Base-by-base conservation (phyloP, 2,113 vertebrate genomes). In the Trinectes maculatus region DNA sequence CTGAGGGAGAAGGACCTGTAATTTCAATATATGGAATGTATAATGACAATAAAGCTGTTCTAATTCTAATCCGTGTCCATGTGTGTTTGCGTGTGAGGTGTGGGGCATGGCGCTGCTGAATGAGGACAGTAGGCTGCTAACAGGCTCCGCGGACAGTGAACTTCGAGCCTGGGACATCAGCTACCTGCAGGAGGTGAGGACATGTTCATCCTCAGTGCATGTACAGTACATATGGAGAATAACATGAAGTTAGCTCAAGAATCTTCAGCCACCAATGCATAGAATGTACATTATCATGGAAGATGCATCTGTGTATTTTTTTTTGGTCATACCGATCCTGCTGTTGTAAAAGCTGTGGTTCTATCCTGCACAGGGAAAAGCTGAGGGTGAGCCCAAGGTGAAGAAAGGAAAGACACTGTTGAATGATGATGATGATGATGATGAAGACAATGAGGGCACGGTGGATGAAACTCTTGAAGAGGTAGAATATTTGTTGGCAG, bases 111-210 rank as follows among this genome's bases (percentile, higher is more conserved):
- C 85, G 58, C 85, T 98, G 79, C 66, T 98, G 39, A 94, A 96
- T 0, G 71, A 92, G 75, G 94, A 96, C 83, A 94, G 81, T 39
- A 84, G 95, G 49, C 89, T 99, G 70, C 69, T 99, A 34, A 98
- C 96, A 0, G 97, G 98, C 10, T 93, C 95, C 0, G 92, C 93
- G 1, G 98, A 99, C 93, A 98, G 96, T 56, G 97, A 99, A 54
- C 95, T 99, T 8, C 88, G 98, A 47, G 96, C 92, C 19, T 99
- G 97, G 97, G 93, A 96, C 83, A 90, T 99, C 52, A 15, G 15
- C 0, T 96, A 95, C 66, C 84, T 95, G 44, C 62, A 92, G 60
- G 82, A 92, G 92, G 94, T 94, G 79, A 91, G 76, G 18, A n/a
- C 9, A 24, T 24, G n/a, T 26, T 3, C 11, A 10, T 10, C 18